phyloP scores from a whole-genome alignment of 2,888 invertebrate genomes.

The Sinotaia quadrata region DNA sequence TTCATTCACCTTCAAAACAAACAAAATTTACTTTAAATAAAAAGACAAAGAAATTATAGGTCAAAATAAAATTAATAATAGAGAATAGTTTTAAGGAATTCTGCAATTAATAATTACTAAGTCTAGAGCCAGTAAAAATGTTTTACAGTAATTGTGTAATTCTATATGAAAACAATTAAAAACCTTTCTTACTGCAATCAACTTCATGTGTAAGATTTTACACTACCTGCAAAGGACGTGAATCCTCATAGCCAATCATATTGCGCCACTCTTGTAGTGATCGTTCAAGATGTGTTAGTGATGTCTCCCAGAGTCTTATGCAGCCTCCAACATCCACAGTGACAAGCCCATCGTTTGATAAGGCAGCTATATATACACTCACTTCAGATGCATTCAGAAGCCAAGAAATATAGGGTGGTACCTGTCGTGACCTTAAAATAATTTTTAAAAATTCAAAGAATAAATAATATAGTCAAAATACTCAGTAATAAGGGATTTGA shows the following conservation, averaged over 20 bases:
- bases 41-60: too few species aligned
- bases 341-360: slow-evolving; percentile 74
- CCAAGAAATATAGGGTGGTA: slow-evolving; percentile 75
- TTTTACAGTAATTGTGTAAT: too few species aligned
- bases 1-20: slow-evolving; percentile 42
- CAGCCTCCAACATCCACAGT: slow-evolving; percentile 77
- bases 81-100: too few species aligned
- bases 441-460: background rate
- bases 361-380: slow-evolving; percentile 72
- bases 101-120: too few species aligned
- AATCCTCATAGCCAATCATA: slow-evolving; percentile 70
- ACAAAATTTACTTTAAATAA: too few species aligned
- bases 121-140: too few species aligned
- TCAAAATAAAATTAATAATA: too few species aligned
- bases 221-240: slow-evolving; percentile 64
- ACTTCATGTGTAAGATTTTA: too few species aligned
- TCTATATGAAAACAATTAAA: too few species aligned
- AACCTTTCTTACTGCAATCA: too few species aligned
- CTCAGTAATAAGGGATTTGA: background rate
- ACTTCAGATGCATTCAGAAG: slow-evolving; percentile 71
- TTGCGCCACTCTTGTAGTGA: slow-evolving; percentile 75
- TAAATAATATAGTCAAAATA: background rate
- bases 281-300: slow-evolving; percentile 71
- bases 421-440: slow-evolving; percentile 58
- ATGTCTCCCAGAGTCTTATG: slow-evolving; percentile 76